Conservation (phyloP, 2,888 invertebrate species). For the Argyresthia goedartella region DNA sequence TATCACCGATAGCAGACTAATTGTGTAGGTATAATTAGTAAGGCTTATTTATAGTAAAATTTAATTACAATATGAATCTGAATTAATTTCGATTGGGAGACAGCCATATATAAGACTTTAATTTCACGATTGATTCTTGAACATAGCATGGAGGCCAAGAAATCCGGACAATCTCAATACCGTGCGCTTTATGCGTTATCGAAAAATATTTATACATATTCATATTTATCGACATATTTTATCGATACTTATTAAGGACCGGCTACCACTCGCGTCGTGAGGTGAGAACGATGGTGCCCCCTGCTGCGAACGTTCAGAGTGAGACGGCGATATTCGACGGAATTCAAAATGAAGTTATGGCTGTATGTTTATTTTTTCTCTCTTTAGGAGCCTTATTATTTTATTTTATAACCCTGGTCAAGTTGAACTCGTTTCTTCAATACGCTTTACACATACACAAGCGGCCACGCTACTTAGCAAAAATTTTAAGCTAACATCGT, state of each 20-base stretch:
- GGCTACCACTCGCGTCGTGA: slow-evolving; percentile 69
- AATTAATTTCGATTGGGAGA: slow-evolving; percentile 2
- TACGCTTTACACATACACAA: slow-evolving; percentile 10
- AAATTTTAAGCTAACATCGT: neutral
- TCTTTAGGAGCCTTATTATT: slow-evolving; percentile 45
- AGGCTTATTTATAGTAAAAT: slow-evolving; percentile 20
- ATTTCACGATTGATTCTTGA: neutral
- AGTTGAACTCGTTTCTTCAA: slow-evolving; percentile 28
- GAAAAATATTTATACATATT: slow-evolving; percentile 66
- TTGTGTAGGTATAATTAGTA: slow-evolving; percentile 25
- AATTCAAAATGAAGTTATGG: slow-evolving; percentile 68
- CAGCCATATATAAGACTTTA: neutral
- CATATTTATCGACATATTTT: slow-evolving; percentile 67
- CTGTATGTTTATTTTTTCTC: slow-evolving; percentile 48
- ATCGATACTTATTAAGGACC: slow-evolving; percentile 69
- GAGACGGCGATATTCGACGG: slow-evolving; percentile 61
- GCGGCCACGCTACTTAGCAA: neutral
- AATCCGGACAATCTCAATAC: neutral
- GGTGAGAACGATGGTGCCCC: slow-evolving; percentile 70
- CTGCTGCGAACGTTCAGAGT: slow-evolving; percentile 59
- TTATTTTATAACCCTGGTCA: slow-evolving; percentile 47
- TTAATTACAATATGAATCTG: slow-evolving; percentile 3
- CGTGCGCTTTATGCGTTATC: slow-evolving; percentile 17
- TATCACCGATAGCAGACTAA: slow-evolving; percentile 21
- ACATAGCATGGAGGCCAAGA: neutral